Evolutionary conservation across 2,888 invertebrate species (phyloP), one percentile per base, ranked within the genome.

Genomic region (Acrobasis repandana): DNA sequence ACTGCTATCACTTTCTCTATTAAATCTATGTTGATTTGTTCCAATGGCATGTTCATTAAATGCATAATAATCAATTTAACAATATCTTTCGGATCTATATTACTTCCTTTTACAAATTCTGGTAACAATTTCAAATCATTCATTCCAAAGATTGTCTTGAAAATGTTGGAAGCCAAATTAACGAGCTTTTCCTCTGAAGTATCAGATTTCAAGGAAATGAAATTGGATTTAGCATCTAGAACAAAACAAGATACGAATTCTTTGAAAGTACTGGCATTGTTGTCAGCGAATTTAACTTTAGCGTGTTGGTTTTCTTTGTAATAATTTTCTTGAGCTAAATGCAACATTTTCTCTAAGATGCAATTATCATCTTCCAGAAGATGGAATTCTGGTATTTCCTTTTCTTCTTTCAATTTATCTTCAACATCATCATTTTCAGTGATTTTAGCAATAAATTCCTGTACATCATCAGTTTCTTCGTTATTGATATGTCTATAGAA

Each of bases 41-140:
- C 75, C 73, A 95, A 86, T 0, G 94, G 88, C 79, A 94, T 93
- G 68, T 95, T 94, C 69, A 96, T 93, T 94, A 97, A 94, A 76
- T 95, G 96, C 70, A 93, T 88, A 58, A 97, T 92, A n/a, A 95
- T 84, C 62, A 96, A 88, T 69, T 94, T 94, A 67, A 97, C 93
- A 34, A 97, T 88, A 76, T 95, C 95, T 71, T 94, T 93, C 47
- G 95, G 93, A 59, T 89, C 82, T 28, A 90, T 75, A 50, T 78
- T 77, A 70, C 89, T 85, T 51, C 74, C 72, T 68, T 73, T 83
- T 1, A 90, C 67, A 60, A 80, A 81, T 51, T 69, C 63, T n/a
- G 79, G 77, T 34, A 91, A 68, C 61, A 68, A 66, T 11, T 72
- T 68, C 5, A 83, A 61, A 62, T 88, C 70, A 15, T 76, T 75